Conservation (phyloP, 2,113 vertebrate species). For the Cervus canadensis region DNA sequence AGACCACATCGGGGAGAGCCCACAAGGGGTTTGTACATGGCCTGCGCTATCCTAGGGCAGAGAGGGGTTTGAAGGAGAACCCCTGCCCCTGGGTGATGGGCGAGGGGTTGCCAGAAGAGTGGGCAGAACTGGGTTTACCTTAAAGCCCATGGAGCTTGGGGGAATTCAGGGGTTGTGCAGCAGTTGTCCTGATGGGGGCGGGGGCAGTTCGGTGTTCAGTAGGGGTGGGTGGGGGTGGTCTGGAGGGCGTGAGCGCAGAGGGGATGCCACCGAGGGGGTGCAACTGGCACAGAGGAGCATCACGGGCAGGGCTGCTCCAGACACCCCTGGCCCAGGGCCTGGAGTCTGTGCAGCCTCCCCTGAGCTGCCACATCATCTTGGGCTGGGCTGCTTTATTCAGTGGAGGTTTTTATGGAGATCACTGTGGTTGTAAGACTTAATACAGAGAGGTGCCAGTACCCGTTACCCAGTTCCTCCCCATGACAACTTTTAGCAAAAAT, state of each 20-base stretch:
- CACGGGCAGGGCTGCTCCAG: neutral
- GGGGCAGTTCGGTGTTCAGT: neutral
- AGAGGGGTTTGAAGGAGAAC: neutral
- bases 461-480: neutral
- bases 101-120: neutral
- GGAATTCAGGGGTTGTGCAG: neutral
- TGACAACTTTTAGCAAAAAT: neutral
- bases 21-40: neutral
- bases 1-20: neutral
- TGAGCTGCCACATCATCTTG: neutral
- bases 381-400: neutral
- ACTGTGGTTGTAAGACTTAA: neutral
- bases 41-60: neutral
- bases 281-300: neutral
- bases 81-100: neutral
- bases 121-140: neutral
- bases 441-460: neutral
- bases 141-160: neutral
- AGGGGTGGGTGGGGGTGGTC: neutral
- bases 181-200: too few relatives aligned
- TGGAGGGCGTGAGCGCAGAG: neutral
- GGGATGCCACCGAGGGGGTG: fast-evolving
- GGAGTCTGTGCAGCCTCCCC: neutral
- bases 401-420: neutral
- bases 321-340: neutral